These are phyloP conservation scores for Amphiprion ocellaris DNA, from an alignment of 2,113 vertebrate genomes.

Conservation along the genomic window DNA sequence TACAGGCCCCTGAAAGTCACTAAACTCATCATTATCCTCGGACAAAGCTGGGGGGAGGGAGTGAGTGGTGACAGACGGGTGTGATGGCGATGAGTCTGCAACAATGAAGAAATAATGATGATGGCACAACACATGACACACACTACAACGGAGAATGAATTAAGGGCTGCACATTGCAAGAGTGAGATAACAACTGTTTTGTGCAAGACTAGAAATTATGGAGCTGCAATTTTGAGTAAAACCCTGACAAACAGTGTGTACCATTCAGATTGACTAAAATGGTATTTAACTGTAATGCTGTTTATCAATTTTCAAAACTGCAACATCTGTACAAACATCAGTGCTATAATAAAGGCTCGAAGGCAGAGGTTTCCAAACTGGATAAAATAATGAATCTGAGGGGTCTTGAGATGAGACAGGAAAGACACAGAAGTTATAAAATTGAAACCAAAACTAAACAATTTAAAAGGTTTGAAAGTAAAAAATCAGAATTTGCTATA, in stretches of 20 bases:
- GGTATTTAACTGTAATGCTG: background rate
- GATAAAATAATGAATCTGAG: background rate
- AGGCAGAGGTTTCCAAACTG: background rate
- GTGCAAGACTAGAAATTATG: conserved; percentile 35
- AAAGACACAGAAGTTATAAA: background rate
- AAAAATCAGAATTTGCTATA: background rate
- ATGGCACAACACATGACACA: conserved; percentile 78
- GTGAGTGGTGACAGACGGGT: conserved; percentile 89
- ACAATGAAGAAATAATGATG: conserved; percentile 89
- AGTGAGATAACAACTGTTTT: conserved; percentile 46
- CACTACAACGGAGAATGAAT: conserved; percentile 60
- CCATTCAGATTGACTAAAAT: conserved; percentile 11
- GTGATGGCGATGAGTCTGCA: conserved; percentile 95
- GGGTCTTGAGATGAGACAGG: background rate
- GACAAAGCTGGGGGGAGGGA: conserved; percentile 88
- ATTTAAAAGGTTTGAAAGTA: background rate
- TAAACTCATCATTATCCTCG: conserved; percentile 94
- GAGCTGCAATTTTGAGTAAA: background rate
- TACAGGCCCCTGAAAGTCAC: conserved; percentile 95
- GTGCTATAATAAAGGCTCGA: no score
- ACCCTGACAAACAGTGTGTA: background rate
- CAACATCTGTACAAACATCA: background rate
- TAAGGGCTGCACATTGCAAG: conserved; percentile 20
- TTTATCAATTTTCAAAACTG: background rate
- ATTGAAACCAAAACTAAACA: background rate